Evolutionary conservation across 1,140 invertebrate genomes (phyloP).

Genomic region (Aplysia californica): DNA sequence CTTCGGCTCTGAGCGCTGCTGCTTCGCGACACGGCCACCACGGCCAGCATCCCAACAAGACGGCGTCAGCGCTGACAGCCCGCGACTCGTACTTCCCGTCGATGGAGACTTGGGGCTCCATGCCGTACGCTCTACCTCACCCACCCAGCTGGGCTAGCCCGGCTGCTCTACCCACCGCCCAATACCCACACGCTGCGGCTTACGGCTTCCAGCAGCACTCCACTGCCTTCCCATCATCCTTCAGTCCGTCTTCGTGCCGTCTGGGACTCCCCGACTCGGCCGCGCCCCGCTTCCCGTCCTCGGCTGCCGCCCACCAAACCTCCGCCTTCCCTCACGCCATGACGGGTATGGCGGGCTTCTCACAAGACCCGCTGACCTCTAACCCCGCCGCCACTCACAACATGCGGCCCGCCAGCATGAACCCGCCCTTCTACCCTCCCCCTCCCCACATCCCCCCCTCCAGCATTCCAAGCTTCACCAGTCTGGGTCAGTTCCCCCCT

Average conservation of each 20-base stretch:
- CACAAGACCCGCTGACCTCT: conserved; percentile 1
- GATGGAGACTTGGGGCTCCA: conserved; percentile 30
- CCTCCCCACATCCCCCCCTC: conserved; percentile 32
- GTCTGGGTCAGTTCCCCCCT: conserved; percentile 26
- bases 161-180: conserved; percentile 13
- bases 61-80: background rate
- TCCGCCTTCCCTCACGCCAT: conserved; percentile 25
- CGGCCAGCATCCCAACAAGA: background rate
- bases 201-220: conserved; percentile 29
- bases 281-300: background rate
- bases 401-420: conserved; percentile 28
- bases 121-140: conserved; percentile 31
- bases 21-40: background rate
- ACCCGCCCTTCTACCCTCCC: conserved; percentile 36
- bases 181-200: conserved; percentile 17
- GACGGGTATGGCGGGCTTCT: conserved; percentile 20
- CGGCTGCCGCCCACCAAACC: background rate
- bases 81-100: conserved; percentile 23
- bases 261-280: conserved; percentile 31
- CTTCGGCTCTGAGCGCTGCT: background rate
- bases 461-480: conserved; percentile 34
- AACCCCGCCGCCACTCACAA: conserved; percentile 7
- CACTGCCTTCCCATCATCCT: conserved; percentile 12
- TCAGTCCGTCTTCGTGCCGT: conserved; percentile 29
- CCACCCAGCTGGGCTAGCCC: conserved; percentile 22